Conservation (phyloP, 2,888 invertebrate genomes). For the Ochropacha duplaris region DNA sequence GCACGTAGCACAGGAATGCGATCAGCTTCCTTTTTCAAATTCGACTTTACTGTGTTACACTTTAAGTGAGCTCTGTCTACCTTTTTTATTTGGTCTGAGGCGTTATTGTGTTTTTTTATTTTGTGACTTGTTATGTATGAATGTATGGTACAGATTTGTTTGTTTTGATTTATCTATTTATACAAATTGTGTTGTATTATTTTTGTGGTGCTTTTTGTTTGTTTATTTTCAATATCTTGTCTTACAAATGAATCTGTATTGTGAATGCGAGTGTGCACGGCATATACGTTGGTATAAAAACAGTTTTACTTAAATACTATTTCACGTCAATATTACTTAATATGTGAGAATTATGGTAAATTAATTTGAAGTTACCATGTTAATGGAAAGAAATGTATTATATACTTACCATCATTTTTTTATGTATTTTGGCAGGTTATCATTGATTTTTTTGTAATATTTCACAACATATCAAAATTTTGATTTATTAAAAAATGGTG, state of each 20-base stretch:
- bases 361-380: constrained; percentile 2
- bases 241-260: neutral
- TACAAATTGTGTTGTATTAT: neutral
- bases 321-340: neutral
- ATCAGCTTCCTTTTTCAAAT: too few relatives aligned
- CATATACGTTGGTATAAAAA: neutral
- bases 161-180: neutral
- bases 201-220: neutral
- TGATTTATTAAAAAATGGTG: neutral
- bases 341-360: neutral
- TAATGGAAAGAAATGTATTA: neutral
- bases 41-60: too few relatives aligned
- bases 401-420: neutral
- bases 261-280: neutral
- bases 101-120: constrained; percentile 11
- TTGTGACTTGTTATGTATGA: neutral
- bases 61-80: too few relatives aligned
- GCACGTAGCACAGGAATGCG: too few relatives aligned
- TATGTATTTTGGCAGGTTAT: neutral
- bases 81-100: too few relatives aligned
- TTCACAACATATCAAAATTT: neutral
- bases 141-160: neutral
- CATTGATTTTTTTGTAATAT: neutral
- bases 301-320: neutral
- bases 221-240: neutral